These are phyloP conservation scores for Ophiodon elongatus DNA, from an alignment of 2,113 vertebrate genomes.

Conservation along the genomic window DNA sequence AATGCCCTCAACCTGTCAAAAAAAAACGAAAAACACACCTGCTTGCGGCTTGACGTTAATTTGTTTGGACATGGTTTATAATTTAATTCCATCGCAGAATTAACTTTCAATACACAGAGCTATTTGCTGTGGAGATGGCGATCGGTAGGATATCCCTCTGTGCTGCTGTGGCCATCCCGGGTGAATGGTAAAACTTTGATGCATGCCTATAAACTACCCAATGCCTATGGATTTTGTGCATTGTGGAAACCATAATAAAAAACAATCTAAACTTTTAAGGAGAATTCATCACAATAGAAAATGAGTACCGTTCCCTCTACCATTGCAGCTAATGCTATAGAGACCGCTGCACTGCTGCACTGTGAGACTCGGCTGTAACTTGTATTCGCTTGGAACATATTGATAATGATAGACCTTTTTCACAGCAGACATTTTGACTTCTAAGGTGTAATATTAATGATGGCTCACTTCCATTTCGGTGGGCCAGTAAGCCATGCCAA, in stretches of 20 bases:
- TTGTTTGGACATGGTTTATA: slow-evolving; percentile 83
- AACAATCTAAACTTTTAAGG: slow-evolving; percentile 63
- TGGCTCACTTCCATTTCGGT: slow-evolving; percentile 14
- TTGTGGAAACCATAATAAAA: slow-evolving; percentile 57
- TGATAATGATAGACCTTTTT: slow-evolving; percentile 8
- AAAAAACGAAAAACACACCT: slow-evolving; percentile 70
- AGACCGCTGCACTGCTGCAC: slow-evolving; percentile 25
- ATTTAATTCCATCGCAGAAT: slow-evolving; percentile 84
- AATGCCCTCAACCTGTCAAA: slow-evolving; percentile 78
- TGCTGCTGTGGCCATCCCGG: slow-evolving; percentile 38
- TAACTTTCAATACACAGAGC: slow-evolving; percentile 78
- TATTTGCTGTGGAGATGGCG: slow-evolving; percentile 61
- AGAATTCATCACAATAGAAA: slow-evolving; percentile 53
- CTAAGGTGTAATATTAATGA: slow-evolving; percentile 20
- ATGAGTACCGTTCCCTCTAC: slow-evolving; percentile 44
- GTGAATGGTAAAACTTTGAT: slow-evolving; percentile 73
- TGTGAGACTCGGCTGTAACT: slow-evolving; percentile 22
- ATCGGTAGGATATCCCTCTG: slow-evolving; percentile 46
- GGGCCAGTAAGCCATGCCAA: neutral
- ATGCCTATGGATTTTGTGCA: slow-evolving; percentile 56
- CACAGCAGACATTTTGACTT: slow-evolving; percentile 7
- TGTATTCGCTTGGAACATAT: neutral
- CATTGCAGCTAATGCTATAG: slow-evolving; percentile 41
- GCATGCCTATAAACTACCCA: slow-evolving; percentile 60
- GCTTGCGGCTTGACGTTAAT: slow-evolving; percentile 82